These are phyloP conservation scores for Capromys pilorides DNA, from an alignment of 2,797 vertebrate genomes.

Conservation along the genomic window DNA sequence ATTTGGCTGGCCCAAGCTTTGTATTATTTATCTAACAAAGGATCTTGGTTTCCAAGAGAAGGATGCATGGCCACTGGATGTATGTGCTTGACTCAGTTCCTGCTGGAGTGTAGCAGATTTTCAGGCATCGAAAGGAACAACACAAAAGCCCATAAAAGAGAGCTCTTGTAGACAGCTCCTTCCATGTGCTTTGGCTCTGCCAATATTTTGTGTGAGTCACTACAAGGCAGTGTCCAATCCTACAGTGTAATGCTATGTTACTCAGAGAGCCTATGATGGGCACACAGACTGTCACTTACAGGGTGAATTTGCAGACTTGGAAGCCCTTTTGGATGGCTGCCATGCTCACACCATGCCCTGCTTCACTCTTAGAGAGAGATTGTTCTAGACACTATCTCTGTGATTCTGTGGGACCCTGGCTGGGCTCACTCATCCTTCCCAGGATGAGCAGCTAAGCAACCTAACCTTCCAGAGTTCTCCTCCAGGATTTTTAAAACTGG, in stretches of 20 bases:
- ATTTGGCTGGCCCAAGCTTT: not conserved
- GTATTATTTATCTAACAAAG: not conserved
- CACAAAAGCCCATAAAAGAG: not conserved
- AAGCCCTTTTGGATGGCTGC: not conserved
- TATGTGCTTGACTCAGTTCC: not conserved
- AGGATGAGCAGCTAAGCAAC: not conserved
- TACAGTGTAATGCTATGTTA: not conserved
- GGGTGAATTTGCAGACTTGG: slow-evolving; percentile 68
- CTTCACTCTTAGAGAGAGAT: not conserved
- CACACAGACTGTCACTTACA: slow-evolving; percentile 74
- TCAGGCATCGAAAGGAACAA: not conserved
- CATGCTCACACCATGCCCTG: not conserved
- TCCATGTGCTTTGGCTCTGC: not conserved
- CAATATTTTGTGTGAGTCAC: not conserved
- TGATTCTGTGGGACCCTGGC: not conserved
- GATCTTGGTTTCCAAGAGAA: not conserved
- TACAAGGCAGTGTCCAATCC: not conserved
- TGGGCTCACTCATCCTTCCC: not conserved
- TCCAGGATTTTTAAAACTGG: not conserved
- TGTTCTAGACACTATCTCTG: not conserved
- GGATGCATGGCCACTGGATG: not conserved
- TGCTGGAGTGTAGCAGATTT: not conserved
- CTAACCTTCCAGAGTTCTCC: not conserved
- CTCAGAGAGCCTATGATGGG: slow-evolving; percentile 55
- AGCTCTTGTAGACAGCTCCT: not conserved